Base-by-base conservation (phyloP, 30 jellyfish, hydroid and myxozoan genomes). In the Cassiopea andromeda region DNA sequence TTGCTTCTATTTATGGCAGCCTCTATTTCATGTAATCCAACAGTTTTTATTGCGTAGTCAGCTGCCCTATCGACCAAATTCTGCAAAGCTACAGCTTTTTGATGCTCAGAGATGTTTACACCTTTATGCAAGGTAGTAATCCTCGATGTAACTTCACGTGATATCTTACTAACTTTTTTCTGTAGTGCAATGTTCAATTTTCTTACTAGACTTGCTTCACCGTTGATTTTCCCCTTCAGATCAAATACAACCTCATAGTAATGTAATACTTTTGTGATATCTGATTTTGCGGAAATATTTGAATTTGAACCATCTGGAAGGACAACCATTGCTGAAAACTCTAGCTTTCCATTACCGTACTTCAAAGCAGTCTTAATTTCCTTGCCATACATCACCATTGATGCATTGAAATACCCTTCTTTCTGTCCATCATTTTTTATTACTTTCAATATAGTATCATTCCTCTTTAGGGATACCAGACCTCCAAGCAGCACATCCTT, bases 261-360 rank as follows among this genome's bases (percentile, higher is more conserved):
- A 48, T 60, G 13, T 9, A 27, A 46, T n/a, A 77, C 78, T 18
- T 64, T 49, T 15, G 46, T 60, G 0, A 90, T 73, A 5, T 67
- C 83, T 16, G 97, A 81, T 15, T 77, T 5, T 38, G 50, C 86
- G 18, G 45, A 10, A 7, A 90, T n/a, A 16, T 49, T 60, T 44
- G 88, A 50, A 2, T 3, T 38, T 4, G 89, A 85, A 1, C 83
- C 89, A 64, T 78, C 92, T 5, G 92, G 92, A 8, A 91, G 87
- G 48, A 10, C 2, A 8, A 64, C 58, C 2, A 57, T 50, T 38
- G 92, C 69, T 44, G 88, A 49, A 44, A 91, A 82, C 44, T 43
- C 72, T 43, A 91, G 43, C 19, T 61, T 64, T 79, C 60, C 80
- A 44, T 84, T 75, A 15, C 47, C 54, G 44, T 83, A 69, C 9